These are phyloP conservation scores for Gymnocheta viridis DNA, from an alignment of 2,888 invertebrate genomes.

Conservation along the genomic window DNA sequence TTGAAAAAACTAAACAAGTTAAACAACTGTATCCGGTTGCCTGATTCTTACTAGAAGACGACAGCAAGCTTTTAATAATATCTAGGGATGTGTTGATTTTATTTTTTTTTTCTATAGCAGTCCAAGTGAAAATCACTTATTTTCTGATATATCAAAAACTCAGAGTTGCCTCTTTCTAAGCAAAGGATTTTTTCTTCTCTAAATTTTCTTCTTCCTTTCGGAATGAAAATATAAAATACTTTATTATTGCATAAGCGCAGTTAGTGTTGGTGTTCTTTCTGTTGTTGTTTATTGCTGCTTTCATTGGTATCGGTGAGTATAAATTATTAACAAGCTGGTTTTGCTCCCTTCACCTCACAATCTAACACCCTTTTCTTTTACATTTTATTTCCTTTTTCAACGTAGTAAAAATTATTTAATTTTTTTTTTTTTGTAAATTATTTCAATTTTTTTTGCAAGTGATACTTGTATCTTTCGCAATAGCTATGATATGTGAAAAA, in stretches of 20 bases:
- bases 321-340: conserved; percentile 38
- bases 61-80: too few species aligned
- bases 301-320: background rate
- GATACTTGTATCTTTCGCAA: conserved; percentile 52
- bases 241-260: conserved; percentile 61
- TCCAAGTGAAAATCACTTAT: too few species aligned
- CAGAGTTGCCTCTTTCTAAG: too few species aligned
- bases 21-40: too few species aligned
- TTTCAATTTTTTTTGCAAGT: conserved; percentile 43
- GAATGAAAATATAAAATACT: conserved; percentile 30
- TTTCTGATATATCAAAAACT: too few species aligned
- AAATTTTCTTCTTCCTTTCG: conserved; percentile 2
- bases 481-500: conserved; percentile 64
- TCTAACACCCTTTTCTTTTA: conserved; percentile 26
- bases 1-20: too few species aligned
- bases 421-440: background rate
- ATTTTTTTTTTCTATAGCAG: too few species aligned
- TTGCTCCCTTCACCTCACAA: background rate
- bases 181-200: too few species aligned
- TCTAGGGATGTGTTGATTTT: too few species aligned
- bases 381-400: background rate
- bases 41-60: too few species aligned
- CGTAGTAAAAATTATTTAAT: conserved; percentile 4
- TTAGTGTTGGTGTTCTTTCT: background rate
- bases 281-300: conserved; percentile 39